phyloP scores from a whole-genome alignment of 2,113 vertebrate genomes.

The Tragulus kanchil region DNA sequence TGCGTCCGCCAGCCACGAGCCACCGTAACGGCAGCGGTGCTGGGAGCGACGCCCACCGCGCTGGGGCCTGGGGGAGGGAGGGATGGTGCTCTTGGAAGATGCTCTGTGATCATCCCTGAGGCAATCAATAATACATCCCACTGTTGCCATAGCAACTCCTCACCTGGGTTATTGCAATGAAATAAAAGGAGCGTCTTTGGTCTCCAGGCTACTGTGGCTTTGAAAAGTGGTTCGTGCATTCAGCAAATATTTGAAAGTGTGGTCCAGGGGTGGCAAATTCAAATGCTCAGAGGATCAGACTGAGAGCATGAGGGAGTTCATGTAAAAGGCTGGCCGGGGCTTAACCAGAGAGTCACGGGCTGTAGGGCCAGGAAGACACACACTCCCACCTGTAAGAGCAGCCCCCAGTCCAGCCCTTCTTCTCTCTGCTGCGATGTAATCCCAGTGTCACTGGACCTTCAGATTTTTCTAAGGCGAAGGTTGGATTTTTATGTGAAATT shows the following conservation, averaged over 20 bases:
- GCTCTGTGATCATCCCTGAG: background rate
- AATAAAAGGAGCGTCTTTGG: background rate
- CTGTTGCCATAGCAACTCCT: slow-evolving; percentile 70
- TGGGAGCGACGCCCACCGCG: background rate
- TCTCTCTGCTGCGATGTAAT: background rate
- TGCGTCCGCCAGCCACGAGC: too few relatives aligned
- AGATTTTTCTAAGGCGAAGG: background rate
- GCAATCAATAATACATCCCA: background rate
- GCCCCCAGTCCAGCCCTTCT: background rate
- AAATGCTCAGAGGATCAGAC: background rate
- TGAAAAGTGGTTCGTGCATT: slow-evolving; percentile 19
- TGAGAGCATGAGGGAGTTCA: background rate
- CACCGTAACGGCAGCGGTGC: background rate
- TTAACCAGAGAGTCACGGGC: rapidly evolving
- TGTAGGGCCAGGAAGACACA: background rate
- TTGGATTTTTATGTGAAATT: background rate
- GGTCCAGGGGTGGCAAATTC: background rate
- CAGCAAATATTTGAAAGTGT: background rate
- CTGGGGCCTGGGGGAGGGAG: background rate
- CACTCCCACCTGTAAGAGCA: rapidly evolving
- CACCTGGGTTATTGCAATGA: background rate
- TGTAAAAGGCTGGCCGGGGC: background rate
- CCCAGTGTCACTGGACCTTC: background rate
- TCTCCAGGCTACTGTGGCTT: background rate
- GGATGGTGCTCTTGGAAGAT: background rate